A percentile compares a stretch with the other conserved stretches of the same genome.
Evolutionary conservation across 2,888 invertebrate genomes (phyloP).

Genomic region (Dermolepida albohirtum): DNA sequence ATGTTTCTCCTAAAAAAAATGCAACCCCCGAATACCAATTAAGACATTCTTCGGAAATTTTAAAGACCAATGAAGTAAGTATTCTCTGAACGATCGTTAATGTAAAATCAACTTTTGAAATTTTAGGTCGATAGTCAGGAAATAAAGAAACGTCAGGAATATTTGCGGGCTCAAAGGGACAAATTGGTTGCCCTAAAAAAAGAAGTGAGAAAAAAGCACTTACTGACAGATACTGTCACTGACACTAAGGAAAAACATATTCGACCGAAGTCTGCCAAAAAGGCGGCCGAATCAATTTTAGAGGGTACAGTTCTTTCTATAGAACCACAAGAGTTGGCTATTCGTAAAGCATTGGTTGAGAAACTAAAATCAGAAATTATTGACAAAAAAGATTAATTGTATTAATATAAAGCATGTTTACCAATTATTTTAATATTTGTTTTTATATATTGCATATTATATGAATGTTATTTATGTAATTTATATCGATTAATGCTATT

Average conservation of each 20-base stretch:
- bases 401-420: too few species aligned
- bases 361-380: conserved; percentile 89
- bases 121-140: conserved; percentile 71
- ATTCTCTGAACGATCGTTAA: not conserved
- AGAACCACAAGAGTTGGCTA: conserved; percentile 76
- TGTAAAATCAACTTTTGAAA: not conserved
- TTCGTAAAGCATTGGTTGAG: conserved; percentile 86
- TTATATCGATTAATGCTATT: too few species aligned
- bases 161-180: conserved; percentile 89
- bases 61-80: not conserved
- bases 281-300: conserved; percentile 77
- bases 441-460: too few species aligned
- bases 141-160: conserved; percentile 83
- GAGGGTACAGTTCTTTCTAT: conserved; percentile 64
- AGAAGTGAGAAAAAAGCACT: conserved; percentile 84
- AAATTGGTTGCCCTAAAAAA: conserved; percentile 91
- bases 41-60: not conserved
- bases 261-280: conserved; percentile 80
- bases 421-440: too few species aligned
- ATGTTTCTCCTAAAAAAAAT: not conserved
- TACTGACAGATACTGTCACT: conserved; percentile 72
- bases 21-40: not conserved
- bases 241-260: conserved; percentile 59
- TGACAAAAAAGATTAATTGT: conserved; percentile 60
- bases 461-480: too few species aligned